Evolutionary conservation across 2,797 vertebrate genomes (phyloP), one percentile per base, ranked within the genome.

Genomic region (Coluber constrictor): DNA sequence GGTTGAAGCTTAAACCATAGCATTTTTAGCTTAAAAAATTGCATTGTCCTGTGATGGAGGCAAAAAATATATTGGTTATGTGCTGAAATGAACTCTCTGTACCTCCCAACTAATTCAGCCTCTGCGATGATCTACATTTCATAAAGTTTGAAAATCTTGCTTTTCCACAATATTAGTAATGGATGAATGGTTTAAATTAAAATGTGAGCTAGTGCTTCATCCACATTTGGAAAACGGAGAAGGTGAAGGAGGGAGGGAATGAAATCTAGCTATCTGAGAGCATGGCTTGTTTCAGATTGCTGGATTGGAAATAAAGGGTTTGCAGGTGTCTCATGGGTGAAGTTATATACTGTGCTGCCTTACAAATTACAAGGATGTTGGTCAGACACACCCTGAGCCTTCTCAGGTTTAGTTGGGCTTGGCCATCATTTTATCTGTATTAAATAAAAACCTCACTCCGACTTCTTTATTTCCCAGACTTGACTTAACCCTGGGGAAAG

Each of bases 131-230:
- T 4, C 55, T 74, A 74, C 59, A 60, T 12, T 95, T 51, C 6
- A 27, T 90, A 86, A 95, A 96, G 94, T 87, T 3, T 2, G 94
- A 95, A 83, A 87, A 54, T 74, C 74, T 90, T 60, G 66, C 90
- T 87, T 93, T 94, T 93, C 93, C 63, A 90, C 95, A 90, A 95
- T 93, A 90, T 94, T 95, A 94, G 87, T 51, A 92, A 60, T 2
- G 61, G 95, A 74, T 79, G 94, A 96, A 94, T 95, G 92, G 94
- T 96, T 97, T 96, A 93, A 96, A 96, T 95, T 96, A 96, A 87
- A 92, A 83, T 93, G 59, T 0, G 12, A 96, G 94, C 95, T 94
- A 96, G 94, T 59, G 60, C 89, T 86, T 70, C 57, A 57, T 87
- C 92, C 93, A 95, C 94, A 86, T 89, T 25, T 88, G 93, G 94